A percentile compares a stretch with the other conserved stretches of the same genome.
Evolutionary conservation across 2,797 vertebrate species (phyloP).

Genomic region (Hypotaenidia okinawae): DNA sequence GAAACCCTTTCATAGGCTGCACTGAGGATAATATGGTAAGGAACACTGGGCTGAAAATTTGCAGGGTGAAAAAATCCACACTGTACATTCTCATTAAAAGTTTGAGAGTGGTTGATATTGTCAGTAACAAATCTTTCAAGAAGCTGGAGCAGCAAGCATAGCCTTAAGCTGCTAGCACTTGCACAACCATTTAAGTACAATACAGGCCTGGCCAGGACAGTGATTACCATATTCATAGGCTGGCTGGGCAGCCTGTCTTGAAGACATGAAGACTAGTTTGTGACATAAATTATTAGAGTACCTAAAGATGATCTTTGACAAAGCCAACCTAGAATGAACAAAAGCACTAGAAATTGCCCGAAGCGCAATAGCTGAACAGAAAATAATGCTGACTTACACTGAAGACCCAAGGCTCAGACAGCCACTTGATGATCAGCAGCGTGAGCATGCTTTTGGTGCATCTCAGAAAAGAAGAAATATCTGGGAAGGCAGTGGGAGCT

Average conservation of each 20-base stretch:
- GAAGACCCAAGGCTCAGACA: neutral
- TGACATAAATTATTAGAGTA: neutral
- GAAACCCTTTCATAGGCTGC: slow-evolving; percentile 37
- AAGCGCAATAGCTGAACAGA: neutral
- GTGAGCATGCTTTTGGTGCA: neutral
- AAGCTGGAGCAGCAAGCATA: neutral
- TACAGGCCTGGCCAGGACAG: neutral
- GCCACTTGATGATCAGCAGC: neutral
- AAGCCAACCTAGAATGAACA: neutral
- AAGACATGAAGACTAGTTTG: neutral
- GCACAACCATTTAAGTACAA: neutral
- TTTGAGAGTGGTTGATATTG: neutral
- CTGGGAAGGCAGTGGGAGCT: neutral
- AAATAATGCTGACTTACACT: neutral
- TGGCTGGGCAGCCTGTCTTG: neutral
- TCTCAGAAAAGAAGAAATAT: neutral
- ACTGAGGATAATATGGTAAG: slow-evolving; percentile 38
- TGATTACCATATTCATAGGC: neutral
- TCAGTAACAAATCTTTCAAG: neutral
- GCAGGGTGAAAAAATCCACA: slow-evolving; percentile 9
- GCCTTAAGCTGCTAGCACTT: neutral
- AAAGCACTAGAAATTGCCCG: neutral
- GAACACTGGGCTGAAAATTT: slow-evolving; percentile 33
- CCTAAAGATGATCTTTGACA: neutral
- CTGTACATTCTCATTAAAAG: slow-evolving; percentile 49